Evolutionary conservation across 2,113 vertebrate species (phyloP).

Genomic region (Pseudonaja textilis): DNA sequence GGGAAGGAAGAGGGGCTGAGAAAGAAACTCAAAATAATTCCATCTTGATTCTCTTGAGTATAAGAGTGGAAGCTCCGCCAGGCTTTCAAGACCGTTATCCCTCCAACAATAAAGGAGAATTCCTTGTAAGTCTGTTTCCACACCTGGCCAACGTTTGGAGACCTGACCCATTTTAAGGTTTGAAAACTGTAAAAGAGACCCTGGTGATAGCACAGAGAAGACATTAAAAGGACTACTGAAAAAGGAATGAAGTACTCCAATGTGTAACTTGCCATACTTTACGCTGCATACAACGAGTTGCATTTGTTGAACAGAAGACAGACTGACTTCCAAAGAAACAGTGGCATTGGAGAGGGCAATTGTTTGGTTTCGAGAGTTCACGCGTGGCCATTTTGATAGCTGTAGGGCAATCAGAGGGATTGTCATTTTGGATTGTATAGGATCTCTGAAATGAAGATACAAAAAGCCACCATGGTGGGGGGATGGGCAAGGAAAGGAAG

Average conservation of each 20-base stretch:
- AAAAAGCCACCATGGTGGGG: background rate
- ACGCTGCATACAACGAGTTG: constrained; percentile 22
- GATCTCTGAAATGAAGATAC: background rate
- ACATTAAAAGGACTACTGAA: background rate
- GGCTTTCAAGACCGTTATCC: background rate
- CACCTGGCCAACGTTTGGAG: background rate
- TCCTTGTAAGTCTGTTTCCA: background rate
- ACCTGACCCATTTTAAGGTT: background rate
- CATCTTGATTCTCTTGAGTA: background rate
- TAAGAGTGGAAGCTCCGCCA: background rate
- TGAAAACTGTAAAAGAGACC: constrained; percentile 46
- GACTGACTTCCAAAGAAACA: constrained; percentile 47
- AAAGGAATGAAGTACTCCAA: constrained; percentile 22
- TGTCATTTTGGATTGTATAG: constrained; percentile 8
- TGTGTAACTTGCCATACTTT: background rate
- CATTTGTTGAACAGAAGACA: background rate
- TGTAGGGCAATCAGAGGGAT: constrained; percentile 20
- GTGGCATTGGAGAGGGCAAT: constrained; percentile 20
- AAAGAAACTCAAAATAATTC: background rate
- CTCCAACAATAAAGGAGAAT: background rate
- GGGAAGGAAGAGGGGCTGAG: background rate
- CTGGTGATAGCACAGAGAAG: constrained; percentile 20
- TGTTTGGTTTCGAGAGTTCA: constrained; percentile 17
- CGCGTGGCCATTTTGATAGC: constrained; percentile 25
- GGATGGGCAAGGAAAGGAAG: too few species aligned